phyloP scores from a whole-genome alignment of 2,113 vertebrate species.

The Urocynchramus pylzowi region DNA sequence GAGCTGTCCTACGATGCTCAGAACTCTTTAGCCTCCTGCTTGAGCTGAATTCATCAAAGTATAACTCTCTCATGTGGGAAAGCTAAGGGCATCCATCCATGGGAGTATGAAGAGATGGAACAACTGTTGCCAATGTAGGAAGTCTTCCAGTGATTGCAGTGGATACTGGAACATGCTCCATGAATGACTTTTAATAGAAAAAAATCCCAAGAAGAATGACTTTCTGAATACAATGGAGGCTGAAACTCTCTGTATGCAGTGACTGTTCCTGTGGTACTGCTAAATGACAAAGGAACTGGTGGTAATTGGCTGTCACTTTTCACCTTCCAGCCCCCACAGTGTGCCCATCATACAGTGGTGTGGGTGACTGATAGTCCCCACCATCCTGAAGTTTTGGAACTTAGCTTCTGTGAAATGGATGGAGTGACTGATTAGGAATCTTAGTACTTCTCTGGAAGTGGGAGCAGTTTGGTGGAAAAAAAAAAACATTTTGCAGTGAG shows the following conservation, averaged over 20 bases:
- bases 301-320: background rate
- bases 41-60: background rate
- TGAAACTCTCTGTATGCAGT: background rate
- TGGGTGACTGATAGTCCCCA: background rate
- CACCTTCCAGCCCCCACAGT: background rate
- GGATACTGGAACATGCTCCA: background rate
- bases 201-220: background rate
- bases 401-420: background rate
- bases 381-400: background rate
- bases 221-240: background rate
- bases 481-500: background rate
- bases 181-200: background rate
- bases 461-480: background rate
- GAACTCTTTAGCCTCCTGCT: background rate
- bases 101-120: background rate
- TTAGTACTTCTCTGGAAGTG: background rate
- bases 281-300: background rate
- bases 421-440: background rate
- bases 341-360: background rate
- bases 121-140: background rate
- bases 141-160: background rate
- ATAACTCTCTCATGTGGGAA: background rate
- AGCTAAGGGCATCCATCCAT: background rate
- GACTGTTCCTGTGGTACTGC: background rate
- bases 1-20: background rate